phyloP scores from a whole-genome alignment of 2,113 vertebrate genomes.

The Phalacrocorax aristotelis region DNA sequence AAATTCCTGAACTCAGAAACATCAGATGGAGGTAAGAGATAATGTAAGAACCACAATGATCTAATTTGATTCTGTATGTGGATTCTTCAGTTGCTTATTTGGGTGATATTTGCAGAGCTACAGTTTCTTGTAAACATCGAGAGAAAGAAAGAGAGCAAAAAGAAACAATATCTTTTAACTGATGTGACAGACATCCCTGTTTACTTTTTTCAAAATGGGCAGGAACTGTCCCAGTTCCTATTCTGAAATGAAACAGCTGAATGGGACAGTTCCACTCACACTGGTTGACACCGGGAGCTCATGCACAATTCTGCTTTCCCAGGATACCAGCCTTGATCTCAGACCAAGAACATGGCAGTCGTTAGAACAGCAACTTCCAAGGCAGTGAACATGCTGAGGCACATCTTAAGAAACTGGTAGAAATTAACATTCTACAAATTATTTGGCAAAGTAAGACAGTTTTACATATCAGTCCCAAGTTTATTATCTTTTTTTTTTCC shows the following conservation, averaged over 20 bases:
- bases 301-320: background rate
- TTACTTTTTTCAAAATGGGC: background rate
- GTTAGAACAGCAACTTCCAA: background rate
- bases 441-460: background rate
- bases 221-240: background rate
- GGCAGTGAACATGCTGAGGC: background rate
- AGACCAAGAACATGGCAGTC: background rate
- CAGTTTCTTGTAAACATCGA: background rate
- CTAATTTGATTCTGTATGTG: background rate
- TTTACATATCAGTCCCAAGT: background rate
- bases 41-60: background rate
- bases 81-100: background rate
- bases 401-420: background rate
- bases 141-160: background rate
- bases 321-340: background rate
- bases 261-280: accelerated
- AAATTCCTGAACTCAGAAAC: background rate
- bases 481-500: background rate
- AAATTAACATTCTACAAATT: background rate
- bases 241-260: background rate
- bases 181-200: background rate
- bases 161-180: background rate
- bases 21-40: background rate
- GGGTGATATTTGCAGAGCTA: background rate
- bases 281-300: background rate